Evolutionary conservation across 2,888 invertebrate genomes (phyloP).

Genomic region (Saturnia japonica): DNA sequence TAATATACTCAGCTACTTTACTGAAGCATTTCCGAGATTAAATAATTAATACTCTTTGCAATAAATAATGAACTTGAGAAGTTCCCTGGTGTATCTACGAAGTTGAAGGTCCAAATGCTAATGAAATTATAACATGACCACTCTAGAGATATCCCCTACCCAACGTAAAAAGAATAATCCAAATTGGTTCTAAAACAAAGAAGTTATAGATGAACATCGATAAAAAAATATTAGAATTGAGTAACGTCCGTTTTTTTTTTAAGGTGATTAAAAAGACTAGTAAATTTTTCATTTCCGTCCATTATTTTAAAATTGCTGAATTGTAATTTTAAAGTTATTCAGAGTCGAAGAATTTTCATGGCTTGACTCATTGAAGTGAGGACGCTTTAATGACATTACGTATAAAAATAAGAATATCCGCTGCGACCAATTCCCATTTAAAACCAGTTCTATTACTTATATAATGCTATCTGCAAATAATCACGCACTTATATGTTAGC

Average conservation of each 20-base stretch:
- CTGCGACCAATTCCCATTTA: not conserved
- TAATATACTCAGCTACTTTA: not conserved
- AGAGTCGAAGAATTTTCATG: not conserved
- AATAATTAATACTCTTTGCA: not conserved
- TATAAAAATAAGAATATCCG: not conserved
- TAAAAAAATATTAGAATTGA: too few species aligned
- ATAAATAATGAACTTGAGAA: too few species aligned
- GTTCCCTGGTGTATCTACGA: too few species aligned
- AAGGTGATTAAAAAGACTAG: not conserved
- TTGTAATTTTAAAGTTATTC: not conserved
- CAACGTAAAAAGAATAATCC: too few species aligned
- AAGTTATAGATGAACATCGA: too few species aligned
- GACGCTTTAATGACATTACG: not conserved
- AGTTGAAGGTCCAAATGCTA: too few species aligned
- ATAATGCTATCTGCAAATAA: not conserved
- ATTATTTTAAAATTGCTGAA: not conserved
- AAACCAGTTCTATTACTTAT: too few species aligned
- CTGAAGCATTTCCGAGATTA: not conserved
- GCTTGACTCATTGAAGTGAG: not conserved
- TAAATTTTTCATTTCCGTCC: not conserved
- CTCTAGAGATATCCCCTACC: too few species aligned
- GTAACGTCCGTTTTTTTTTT: too few species aligned
- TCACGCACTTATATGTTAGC: not conserved
- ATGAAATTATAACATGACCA: too few species aligned
- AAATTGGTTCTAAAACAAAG: too few species aligned